Evolutionary conservation across 2,113 vertebrate species (phyloP).

Genomic region (Bubo blakistoni): DNA sequence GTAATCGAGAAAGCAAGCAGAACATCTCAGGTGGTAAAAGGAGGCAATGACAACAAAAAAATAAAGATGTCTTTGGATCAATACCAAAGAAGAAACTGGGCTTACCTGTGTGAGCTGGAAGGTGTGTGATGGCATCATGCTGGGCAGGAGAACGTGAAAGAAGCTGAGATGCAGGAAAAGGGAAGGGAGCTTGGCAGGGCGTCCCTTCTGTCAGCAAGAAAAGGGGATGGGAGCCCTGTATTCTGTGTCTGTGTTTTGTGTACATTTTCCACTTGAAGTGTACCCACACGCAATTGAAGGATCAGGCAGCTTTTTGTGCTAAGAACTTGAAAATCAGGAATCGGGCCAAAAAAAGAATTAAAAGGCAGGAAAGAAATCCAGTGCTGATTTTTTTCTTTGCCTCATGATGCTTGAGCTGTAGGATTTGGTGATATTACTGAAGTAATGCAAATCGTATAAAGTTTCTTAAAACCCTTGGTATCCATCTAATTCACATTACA

Average conservation of each 20-base stretch:
- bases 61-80: not conserved
- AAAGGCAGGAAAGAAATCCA: not conserved
- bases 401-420: not conserved
- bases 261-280: conserved; percentile 23
- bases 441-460: not conserved
- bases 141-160: not conserved
- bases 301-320: conserved; percentile 2
- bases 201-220: not conserved
- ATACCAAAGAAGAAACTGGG: not conserved
- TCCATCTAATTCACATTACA: not conserved
- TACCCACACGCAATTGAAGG: not conserved
- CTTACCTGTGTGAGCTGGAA: conserved; percentile 1
- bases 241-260: conserved; percentile 4
- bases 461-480: not conserved
- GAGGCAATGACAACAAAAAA: not conserved
- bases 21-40: not conserved
- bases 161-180: not conserved
- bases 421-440: not conserved
- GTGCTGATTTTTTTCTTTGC: conserved; percentile 6
- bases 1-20: not conserved
- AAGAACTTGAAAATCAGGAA: conserved; percentile 19
- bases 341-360: not conserved
- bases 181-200: not conserved
- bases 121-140: not conserved
- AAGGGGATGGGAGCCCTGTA: fast-evolving